Evolutionary conservation across 1,140 invertebrate species (phyloP).

Genomic region (Lineus longissimus): DNA sequence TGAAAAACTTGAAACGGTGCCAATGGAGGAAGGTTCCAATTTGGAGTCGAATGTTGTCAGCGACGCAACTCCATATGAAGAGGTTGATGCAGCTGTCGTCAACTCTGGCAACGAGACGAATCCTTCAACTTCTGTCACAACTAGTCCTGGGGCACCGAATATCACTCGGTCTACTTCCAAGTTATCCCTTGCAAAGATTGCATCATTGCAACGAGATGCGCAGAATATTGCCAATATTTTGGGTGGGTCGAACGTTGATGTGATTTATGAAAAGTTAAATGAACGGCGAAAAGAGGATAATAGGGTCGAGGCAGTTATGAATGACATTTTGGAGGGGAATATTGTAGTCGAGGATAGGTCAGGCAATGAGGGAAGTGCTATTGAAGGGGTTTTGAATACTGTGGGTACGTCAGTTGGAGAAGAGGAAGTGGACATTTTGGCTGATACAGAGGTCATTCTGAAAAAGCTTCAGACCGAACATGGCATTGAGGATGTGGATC

Average conservation of each 20-base stretch:
- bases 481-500: constrained; percentile 14
- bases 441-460: constrained; percentile 24
- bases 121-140: no score
- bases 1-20: no score
- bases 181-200: constrained; percentile 17
- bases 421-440: neutral
- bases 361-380: neutral
- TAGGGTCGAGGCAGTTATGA: constrained; percentile 34
- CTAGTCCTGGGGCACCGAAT: no score
- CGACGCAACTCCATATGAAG: no score
- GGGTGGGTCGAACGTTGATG: constrained; percentile 20
- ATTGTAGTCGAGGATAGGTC: neutral
- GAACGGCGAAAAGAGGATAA: constrained; percentile 26
- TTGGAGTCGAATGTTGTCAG: no score
- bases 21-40: no score
- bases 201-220: constrained; percentile 34
- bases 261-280: constrained; percentile 30
- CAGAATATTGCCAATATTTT: constrained; percentile 30
- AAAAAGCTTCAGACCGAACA: constrained; percentile 28
- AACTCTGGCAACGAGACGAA: no score
- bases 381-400: constrained; percentile 1
- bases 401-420: constrained; percentile 4
- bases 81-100: no score
- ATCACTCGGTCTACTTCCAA: no score
- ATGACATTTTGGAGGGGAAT: constrained; percentile 26